These are phyloP conservation scores for Dinocampus coccinellae DNA, from an alignment of 2,888 invertebrate genomes.

Conservation along the genomic window DNA sequence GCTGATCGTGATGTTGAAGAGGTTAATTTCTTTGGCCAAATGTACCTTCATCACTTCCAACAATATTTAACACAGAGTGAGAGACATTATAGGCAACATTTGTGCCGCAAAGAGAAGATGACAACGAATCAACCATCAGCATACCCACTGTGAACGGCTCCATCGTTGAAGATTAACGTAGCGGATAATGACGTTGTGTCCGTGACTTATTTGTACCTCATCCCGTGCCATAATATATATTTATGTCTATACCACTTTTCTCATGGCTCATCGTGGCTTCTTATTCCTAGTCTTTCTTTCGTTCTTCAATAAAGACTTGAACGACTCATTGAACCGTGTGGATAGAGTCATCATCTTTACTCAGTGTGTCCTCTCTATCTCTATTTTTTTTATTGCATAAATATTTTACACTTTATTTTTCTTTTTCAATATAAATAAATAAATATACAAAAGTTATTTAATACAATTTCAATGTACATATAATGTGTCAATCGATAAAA, in stretches of 20 bases:
- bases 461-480: too few relatives aligned
- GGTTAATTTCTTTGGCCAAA: neutral
- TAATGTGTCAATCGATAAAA: constrained; percentile 17
- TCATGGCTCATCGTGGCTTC: constrained; percentile 18
- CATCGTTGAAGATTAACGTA: constrained; percentile 52
- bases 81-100: constrained; percentile 28
- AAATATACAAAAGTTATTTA: too few relatives aligned
- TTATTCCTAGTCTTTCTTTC: neutral
- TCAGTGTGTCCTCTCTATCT: too few relatives aligned
- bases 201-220: constrained; percentile 25
- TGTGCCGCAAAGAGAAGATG: constrained; percentile 28
- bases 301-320: constrained; percentile 8
- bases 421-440: too few relatives aligned
- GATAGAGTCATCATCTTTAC: constrained; percentile 30
- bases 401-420: too few relatives aligned
- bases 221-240: constrained; percentile 1
- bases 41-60: too few relatives aligned
- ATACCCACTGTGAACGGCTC: constrained; percentile 31
- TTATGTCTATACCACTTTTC: constrained; percentile 13
- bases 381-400: too few relatives aligned
- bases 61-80: neutral
- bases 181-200: constrained; percentile 49
- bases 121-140: constrained; percentile 37
- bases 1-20: too few relatives aligned
- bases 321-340: constrained; percentile 18